A percentile compares a stretch with the other conserved stretches of the same genome.
These are phyloP conservation scores for Drosophila incognita DNA, from an alignment of 2,888 invertebrate genomes.

Conservation along the genomic window DNA sequence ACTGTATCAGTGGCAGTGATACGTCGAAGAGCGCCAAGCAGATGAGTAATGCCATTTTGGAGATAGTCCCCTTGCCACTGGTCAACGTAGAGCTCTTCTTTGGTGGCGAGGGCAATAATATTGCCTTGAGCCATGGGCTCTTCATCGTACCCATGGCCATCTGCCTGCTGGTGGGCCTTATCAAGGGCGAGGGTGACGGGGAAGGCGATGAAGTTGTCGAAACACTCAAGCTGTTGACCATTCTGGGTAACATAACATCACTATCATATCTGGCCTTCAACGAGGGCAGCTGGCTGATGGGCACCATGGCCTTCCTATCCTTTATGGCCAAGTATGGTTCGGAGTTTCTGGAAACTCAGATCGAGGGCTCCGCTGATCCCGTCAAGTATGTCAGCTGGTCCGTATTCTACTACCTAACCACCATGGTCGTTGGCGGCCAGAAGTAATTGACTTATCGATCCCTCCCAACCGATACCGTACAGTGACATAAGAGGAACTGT, in stretches of 20 bases:
- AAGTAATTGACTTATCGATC: constrained; percentile 21
- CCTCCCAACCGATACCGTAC: background rate
- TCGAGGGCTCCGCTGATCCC: constrained; percentile 27
- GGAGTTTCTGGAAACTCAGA: constrained; percentile 30
- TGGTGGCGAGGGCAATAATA: constrained; percentile 55
- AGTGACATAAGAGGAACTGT: background rate
- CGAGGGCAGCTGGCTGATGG: constrained; percentile 61
- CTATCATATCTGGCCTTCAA: constrained; percentile 72
- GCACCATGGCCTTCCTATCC: constrained; percentile 70
- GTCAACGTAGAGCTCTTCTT: constrained; percentile 73
- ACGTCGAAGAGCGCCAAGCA: constrained; percentile 17
- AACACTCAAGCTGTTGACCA: constrained; percentile 66
- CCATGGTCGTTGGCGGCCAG: constrained; percentile 39
- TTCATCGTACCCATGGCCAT: constrained; percentile 75
- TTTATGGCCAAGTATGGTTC: constrained; percentile 69
- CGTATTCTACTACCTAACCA: constrained; percentile 54
- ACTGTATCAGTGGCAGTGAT: constrained; percentile 21
- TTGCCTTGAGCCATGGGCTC: constrained; percentile 76
- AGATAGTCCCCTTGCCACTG: constrained; percentile 72
- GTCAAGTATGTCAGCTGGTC: constrained; percentile 58
- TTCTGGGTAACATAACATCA: constrained; percentile 77
- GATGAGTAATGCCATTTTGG: constrained; percentile 53
- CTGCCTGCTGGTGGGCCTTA: constrained; percentile 34
- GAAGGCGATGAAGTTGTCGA: constrained; percentile 15
- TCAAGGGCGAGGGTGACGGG: constrained; percentile 41